Base-by-base conservation (phyloP, 2,888 invertebrate species). In the Chesias legatella region DNA sequence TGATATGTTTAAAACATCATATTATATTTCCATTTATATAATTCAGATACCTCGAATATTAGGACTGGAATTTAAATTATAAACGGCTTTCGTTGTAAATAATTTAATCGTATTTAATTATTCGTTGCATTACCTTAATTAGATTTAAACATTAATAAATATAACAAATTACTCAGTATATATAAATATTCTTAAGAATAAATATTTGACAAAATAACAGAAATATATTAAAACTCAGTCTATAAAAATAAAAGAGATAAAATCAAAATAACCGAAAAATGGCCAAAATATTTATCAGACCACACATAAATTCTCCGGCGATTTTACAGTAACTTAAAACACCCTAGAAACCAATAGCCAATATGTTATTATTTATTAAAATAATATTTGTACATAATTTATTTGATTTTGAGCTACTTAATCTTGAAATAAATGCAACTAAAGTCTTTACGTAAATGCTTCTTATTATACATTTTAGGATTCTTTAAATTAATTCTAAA, bases 171-270 rank as follows among this genome's bases (percentile, higher is more conserved):
- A 36, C 35, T 39, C 27, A 10, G 29, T 28, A 38, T 34, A 37
- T 22, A 37, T 7, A 67, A n/a, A n/a, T n/a, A n/a, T n/a, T n/a
- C n/a, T n/a, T 17, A 17, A 17, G 13, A 61, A 68, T 68, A 73
- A 66, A 73, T 67, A 70, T 73, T 61, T 72, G 59, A 64, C 67
- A 70, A 75, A 73, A 73, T 72, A 71, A 76, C 78, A 81, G 76
- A 76, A 76, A 73, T 69, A 70, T 30, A 27, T 34, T 67, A 67
- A 72, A 71, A 75, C 68, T 81, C 80, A 82, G 81, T 81, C 80
- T 75, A 73, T 69, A 59, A 51, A 60, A 48, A 51, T 58, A 56
- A 31, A 38, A 56, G 56, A 58, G 52, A 58, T 51, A 51, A 60
- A 43, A 33, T 17, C 13, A 5, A 33, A 23, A 41, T 50, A 51